Evolutionary conservation across 2,797 vertebrate species (phyloP).

Genomic region (Allobates femoralis): DNA sequence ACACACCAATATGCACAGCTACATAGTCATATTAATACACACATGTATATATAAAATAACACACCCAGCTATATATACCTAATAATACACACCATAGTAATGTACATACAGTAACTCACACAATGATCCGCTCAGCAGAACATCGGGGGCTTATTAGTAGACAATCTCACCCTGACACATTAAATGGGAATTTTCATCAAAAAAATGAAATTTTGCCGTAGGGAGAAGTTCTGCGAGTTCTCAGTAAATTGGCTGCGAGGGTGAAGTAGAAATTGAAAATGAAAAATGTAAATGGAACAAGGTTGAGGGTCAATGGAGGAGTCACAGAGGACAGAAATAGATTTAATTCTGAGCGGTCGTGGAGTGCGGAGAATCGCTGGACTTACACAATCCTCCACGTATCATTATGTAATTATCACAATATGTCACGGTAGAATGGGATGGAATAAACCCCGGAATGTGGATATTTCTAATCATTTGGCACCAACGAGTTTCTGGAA

Average conservation of each 20-base stretch:
- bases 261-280: slow-evolving; percentile 36
- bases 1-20: not conserved
- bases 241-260: slow-evolving; percentile 37
- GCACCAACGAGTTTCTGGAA: no score
- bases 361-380: not conserved
- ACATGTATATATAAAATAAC: not conserved
- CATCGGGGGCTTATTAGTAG: slow-evolving; percentile 20
- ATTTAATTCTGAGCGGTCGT: not conserved
- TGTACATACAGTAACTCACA: not conserved
- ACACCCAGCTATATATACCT: not conserved
- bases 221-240: slow-evolving; percentile 26
- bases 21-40: not conserved
- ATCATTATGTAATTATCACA: not conserved
- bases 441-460: not conserved
- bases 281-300: slow-evolving; percentile 43
- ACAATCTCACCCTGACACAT: slow-evolving; percentile 38
- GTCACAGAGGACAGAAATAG: slow-evolving; percentile 22
- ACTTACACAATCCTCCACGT: not conserved
- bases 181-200: slow-evolving; percentile 26
- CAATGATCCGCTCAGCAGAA: not conserved
- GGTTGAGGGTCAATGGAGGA: slow-evolving; percentile 31
- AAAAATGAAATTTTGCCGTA: slow-evolving; percentile 31
- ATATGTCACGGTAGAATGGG: not conserved
- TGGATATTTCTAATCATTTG: no score
- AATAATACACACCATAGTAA: not conserved